These are phyloP conservation scores for Melanotaenia parkinsoni DNA, from an alignment of 2,797 vertebrate genomes.

Conservation along the genomic window DNA sequence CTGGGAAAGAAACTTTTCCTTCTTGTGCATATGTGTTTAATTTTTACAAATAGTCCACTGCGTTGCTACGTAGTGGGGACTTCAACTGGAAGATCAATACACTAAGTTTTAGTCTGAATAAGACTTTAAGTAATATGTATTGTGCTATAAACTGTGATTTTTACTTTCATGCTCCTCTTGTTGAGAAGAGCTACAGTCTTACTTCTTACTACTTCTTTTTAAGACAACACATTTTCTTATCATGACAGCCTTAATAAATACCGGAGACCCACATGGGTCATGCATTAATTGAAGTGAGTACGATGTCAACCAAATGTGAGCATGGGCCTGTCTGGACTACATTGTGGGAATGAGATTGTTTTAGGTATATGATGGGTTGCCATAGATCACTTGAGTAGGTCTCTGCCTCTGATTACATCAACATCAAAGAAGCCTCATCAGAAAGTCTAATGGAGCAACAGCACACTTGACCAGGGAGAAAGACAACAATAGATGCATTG, in stretches of 20 bases:
- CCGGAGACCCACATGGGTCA: neutral
- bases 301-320: conserved; percentile 30
- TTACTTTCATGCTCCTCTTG: neutral
- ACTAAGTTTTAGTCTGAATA: too few species aligned
- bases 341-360: conserved; percentile 46
- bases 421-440: conserved; percentile 80
- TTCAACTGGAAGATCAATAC: conserved; percentile 22
- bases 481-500: conserved; percentile 50
- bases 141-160: neutral
- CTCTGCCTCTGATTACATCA: conserved; percentile 64
- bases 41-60: conserved; percentile 14
- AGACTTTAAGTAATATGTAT: too few species aligned
- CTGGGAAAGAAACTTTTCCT: conserved; percentile 13
- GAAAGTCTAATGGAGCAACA: conserved; percentile 77
- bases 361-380: conserved; percentile 58
- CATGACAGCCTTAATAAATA: conserved; percentile 21
- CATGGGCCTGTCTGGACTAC: conserved; percentile 5
- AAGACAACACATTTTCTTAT: conserved; percentile 25
- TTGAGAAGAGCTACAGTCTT: neutral
- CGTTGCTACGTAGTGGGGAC: neutral
- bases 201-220: neutral
- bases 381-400: conserved; percentile 60
- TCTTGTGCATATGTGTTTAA: conserved; percentile 16
- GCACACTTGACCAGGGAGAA: conserved; percentile 71
- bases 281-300: conserved; percentile 48